Evolutionary conservation across 2,888 invertebrate genomes (phyloP).

Genomic region (Empis livida): DNA sequence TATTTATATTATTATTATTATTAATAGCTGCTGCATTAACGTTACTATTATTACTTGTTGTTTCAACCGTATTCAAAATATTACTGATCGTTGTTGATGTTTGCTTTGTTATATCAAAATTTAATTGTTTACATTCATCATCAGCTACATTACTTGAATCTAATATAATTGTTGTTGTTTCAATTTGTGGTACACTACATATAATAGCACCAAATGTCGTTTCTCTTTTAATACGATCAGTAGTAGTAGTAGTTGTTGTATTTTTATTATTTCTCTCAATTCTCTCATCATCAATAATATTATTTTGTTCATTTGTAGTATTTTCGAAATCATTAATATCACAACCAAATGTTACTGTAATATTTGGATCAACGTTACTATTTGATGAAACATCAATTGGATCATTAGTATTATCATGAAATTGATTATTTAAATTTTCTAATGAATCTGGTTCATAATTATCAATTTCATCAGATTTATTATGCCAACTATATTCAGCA

Average conservation of each 20-base stretch:
- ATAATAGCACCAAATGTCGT: constrained; percentile 1
- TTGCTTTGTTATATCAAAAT: constrained; percentile 14
- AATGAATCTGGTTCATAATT: constrained; percentile 7
- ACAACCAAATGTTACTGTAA: constrained; percentile 17
- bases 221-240: neutral
- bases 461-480: constrained; percentile 38
- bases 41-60: neutral
- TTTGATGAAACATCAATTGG: constrained; percentile 12
- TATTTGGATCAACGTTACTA: constrained; percentile 15
- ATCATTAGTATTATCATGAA: constrained; percentile 4
- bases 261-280: neutral
- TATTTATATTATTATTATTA: constrained; percentile 7
- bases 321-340: constrained; percentile 24
- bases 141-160: neutral
- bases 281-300: neutral
- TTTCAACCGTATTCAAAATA: neutral
- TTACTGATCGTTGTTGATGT: constrained; percentile 2
- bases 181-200: neutral
- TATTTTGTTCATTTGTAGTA: neutral
- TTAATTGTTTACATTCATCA: constrained; percentile 18
- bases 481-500: constrained; percentile 66
- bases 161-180: too few species aligned
- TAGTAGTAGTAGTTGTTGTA: neutral
- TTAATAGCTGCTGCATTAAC: too few species aligned
- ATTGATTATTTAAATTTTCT: neutral